A percentile compares a stretch with the other conserved stretches of the same genome.
phyloP scores from a whole-genome alignment of 2,888 invertebrate genomes.

The Panzeria rudis region DNA sequence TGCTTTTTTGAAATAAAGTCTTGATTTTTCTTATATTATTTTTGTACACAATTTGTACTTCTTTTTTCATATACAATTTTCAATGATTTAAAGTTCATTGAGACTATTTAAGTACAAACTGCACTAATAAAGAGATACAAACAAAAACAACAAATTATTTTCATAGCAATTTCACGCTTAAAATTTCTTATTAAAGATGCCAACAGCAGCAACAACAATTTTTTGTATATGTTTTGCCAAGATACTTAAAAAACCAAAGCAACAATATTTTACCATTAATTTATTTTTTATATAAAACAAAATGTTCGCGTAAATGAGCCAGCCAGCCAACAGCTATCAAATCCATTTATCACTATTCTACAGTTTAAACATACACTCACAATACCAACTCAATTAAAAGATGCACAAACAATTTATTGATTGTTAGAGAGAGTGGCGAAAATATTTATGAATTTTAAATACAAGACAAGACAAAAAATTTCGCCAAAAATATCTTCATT shows the following conservation, averaged over 20 bases:
- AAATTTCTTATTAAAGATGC: constrained; percentile 43
- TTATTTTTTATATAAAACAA: constrained; percentile 12
- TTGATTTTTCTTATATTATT: background rate
- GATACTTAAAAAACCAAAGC: constrained; percentile 45
- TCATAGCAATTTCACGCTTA: constrained; percentile 56
- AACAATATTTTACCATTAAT: constrained; percentile 14
- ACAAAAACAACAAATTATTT: background rate
- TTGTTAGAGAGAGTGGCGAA: background rate
- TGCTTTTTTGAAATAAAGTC: constrained; percentile 1
- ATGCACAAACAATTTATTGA: constrained; percentile 7
- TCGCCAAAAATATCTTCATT: constrained; percentile 31
- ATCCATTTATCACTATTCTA: constrained; percentile 48
- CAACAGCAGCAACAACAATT: constrained; percentile 24
- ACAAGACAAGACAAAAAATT: constrained; percentile 15
- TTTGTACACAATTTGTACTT: constrained; percentile 4
- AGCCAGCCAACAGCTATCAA: constrained; percentile 38
- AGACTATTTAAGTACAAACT: constrained; percentile 22
- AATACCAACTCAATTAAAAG: background rate
- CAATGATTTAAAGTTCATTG: constrained; percentile 56
- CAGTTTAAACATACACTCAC: background rate
- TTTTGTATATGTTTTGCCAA: constrained; percentile 49
- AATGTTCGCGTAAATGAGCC: constrained; percentile 47
- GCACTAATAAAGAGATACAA: constrained; percentile 20
- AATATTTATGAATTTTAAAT: constrained; percentile 1
- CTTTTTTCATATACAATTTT: constrained; percentile 6